Evolutionary conservation across 2,113 vertebrate genomes (phyloP).

Genomic region (Lycocorax pyrrhopterus): DNA sequence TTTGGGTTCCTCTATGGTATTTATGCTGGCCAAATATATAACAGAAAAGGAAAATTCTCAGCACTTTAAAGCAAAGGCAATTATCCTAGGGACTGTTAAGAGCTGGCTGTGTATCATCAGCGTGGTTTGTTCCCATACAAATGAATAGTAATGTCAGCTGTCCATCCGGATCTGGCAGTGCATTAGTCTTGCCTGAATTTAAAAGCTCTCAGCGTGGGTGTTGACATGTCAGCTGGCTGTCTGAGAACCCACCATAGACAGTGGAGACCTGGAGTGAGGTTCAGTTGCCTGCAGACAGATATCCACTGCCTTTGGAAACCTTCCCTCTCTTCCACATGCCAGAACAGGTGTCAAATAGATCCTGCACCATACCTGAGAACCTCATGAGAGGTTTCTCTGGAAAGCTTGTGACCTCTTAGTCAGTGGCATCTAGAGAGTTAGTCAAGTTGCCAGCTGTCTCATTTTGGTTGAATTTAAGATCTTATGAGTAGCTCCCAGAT

Average conservation of each 20-base stretch:
- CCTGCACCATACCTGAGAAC: neutral
- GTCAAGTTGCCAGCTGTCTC: neutral
- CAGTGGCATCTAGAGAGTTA: neutral
- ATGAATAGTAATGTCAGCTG: neutral
- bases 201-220: neutral
- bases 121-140: neutral
- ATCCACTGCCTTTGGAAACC: neutral
- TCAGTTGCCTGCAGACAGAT: neutral
- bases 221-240: neutral
- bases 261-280: neutral
- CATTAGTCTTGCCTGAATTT: neutral
- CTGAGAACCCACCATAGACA: neutral
- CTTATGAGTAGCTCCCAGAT: neutral
- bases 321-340: neutral
- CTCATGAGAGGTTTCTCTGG: neutral
- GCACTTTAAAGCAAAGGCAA: conserved; percentile 32
- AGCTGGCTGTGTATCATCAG: conserved; percentile 23
- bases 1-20: conserved; percentile 32
- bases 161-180: neutral
- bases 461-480: neutral
- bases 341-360: neutral
- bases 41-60: conserved; percentile 45
- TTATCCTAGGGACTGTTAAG: conserved; percentile 16
- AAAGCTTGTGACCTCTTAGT: neutral
- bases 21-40: conserved; percentile 56